phyloP scores from a whole-genome alignment of 2,888 invertebrate genomes.

The Bellardia bayeri region DNA sequence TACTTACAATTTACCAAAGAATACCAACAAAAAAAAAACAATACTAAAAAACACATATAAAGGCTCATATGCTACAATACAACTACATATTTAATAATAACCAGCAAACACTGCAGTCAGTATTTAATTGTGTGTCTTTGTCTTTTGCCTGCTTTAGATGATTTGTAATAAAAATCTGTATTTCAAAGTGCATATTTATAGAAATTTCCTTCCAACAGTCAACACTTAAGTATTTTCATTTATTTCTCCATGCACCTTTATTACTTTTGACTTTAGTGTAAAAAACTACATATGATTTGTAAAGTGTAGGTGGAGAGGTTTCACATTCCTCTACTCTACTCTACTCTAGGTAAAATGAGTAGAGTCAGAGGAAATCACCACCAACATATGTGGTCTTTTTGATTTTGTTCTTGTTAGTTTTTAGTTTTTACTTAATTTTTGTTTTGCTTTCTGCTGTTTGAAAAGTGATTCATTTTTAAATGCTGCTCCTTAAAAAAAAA shows the following conservation, averaged over 20 bases:
- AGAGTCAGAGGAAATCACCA: slow-evolving; percentile 52
- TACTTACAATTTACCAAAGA: slow-evolving; percentile 60
- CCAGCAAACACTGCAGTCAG: neutral
- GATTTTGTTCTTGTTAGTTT: neutral
- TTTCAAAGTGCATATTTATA: slow-evolving; percentile 59
- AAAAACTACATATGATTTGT: slow-evolving; percentile 23
- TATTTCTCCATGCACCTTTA: slow-evolving; percentile 63
- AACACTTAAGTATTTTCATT: slow-evolving; percentile 66
- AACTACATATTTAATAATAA: slow-evolving; percentile 51
- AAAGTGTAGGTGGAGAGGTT: slow-evolving; percentile 64
- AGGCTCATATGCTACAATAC: slow-evolving; percentile 47
- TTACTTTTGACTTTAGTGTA: slow-evolving; percentile 64
- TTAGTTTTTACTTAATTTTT: slow-evolving; percentile 18
- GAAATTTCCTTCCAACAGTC: slow-evolving; percentile 45
- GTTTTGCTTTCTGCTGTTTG: slow-evolving; percentile 50
- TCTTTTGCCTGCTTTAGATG: slow-evolving; percentile 53
- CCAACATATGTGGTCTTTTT: slow-evolving; percentile 66
- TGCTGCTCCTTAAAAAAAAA: slow-evolving; percentile 5
- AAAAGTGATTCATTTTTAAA: slow-evolving; percentile 69
- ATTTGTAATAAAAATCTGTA: slow-evolving; percentile 61
- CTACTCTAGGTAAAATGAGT: slow-evolving; percentile 55
- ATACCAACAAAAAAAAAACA: slow-evolving; percentile 6
- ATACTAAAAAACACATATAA: slow-evolving; percentile 33
- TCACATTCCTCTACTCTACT: neutral
- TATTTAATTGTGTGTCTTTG: neutral